Evolutionary conservation across 2,888 invertebrate species (phyloP), one percentile per base, ranked within the genome.

Genomic region (Rapana venosa): DNA sequence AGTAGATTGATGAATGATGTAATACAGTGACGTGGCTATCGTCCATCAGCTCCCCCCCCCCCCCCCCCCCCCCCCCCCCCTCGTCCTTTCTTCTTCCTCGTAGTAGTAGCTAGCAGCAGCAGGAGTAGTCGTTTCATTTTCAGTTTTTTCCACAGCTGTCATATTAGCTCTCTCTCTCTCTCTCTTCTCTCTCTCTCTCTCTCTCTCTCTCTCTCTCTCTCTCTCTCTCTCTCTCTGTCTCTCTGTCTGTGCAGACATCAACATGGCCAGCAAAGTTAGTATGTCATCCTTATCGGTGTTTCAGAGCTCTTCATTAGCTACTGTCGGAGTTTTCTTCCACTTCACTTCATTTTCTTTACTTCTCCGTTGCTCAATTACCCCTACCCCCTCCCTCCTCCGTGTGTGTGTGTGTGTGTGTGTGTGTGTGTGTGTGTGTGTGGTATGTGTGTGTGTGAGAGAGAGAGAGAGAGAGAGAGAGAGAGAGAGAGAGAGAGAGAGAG

Each of bases 221-320:
- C 6, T 26, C 85, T n/a, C 61, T 70, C 32, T 86, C 86, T 86
- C 22, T 86, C 61, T 86, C 86, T 61, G 30, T 86, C 61, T 86
- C 17, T 84, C 56, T 84, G 5, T 84, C 84, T 84, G 1, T 8
- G 4, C 8, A 47, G 47, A 8, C 47, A 70, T 47, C 47, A 47
- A 47, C 47, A 47, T 47, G 47, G 47, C 47, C 47, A 47, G 47
- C 47, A 47, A 47, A 47, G 47, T 47, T 47, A 47, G 47, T 47
- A 47, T 47, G 47, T 47, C 47, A 47, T 47, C 47, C 47, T 47
- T 47, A 47, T 47, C 47, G 4, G 47, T 47, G 47, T 47, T 47
- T 47, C 47, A 47, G 47, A 47, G 47, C 47, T 47, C 47, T 47
- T 47, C 47, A 47, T 47, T 47, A 47, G 66, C 26, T 2, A 66